phyloP scores from a whole-genome alignment of 2,797 vertebrate genomes.

The Chelonia mydas region DNA sequence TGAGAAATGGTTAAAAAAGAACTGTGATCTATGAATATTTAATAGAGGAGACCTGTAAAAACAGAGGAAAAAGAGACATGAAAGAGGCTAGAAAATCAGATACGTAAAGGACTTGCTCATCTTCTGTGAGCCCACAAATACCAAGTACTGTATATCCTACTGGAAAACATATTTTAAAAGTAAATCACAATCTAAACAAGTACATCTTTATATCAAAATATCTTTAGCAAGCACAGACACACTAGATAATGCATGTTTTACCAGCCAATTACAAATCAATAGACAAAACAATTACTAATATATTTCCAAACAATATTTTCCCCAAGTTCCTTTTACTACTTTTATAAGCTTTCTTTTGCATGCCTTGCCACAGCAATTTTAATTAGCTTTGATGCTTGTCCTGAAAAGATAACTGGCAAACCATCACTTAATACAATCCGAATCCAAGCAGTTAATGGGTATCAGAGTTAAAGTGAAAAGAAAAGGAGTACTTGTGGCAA shows the following conservation, averaged over 20 bases:
- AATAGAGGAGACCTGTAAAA: constrained; percentile 40
- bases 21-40: constrained; percentile 68
- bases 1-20: constrained; percentile 65
- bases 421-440: not conserved
- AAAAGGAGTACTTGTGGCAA: too few species aligned
- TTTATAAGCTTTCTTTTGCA: not conserved
- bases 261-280: not conserved
- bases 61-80: not conserved
- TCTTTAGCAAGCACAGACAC: constrained; percentile 4
- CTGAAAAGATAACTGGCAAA: not conserved
- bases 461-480: not conserved
- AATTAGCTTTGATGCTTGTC: not conserved
- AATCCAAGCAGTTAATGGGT: not conserved
- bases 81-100: constrained; percentile 22
- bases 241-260: not conserved
- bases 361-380: rapidly evolving
- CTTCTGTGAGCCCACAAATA: not conserved
- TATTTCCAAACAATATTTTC: not conserved
- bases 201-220: not conserved
- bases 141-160: rapidly evolving
- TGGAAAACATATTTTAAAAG: not conserved
- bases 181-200: not conserved
- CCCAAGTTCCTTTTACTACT: not conserved
- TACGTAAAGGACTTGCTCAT: constrained; percentile 6
- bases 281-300: not conserved